phyloP scores from a whole-genome alignment of 2,113 vertebrate genomes.

The Petrocephalus zakoni region DNA sequence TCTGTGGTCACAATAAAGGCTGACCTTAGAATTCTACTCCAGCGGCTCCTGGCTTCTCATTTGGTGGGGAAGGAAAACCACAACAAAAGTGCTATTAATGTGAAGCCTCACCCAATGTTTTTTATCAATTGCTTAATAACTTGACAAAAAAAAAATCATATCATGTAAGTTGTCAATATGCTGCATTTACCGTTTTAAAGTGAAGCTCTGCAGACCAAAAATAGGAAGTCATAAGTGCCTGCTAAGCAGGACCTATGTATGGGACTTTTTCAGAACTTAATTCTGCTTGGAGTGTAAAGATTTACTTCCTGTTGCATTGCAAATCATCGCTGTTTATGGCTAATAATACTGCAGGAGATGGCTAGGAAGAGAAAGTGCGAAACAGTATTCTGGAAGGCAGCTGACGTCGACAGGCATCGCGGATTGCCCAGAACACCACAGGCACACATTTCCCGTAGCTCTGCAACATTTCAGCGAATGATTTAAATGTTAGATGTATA shows the following conservation, averaged over 20 bases:
- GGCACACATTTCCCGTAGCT: neutral
- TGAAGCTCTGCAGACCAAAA: neutral
- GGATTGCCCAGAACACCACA: neutral
- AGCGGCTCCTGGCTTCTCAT: no score
- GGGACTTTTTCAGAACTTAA: neutral
- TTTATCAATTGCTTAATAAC: neutral
- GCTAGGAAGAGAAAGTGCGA: neutral
- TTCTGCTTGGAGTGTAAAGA: neutral
- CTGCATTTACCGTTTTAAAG: neutral
- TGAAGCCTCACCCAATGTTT: neutral
- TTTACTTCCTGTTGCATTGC: neutral
- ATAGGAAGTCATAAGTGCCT: neutral
- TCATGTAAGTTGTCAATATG: neutral
- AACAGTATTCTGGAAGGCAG: neutral
- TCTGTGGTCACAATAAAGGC: no score
- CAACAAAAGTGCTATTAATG: neutral
- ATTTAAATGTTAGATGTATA: neutral
- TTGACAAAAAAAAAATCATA: neutral
- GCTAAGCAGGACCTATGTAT: neutral
- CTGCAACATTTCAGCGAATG: neutral
- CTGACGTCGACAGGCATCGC: neutral
- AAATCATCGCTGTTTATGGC: neutral
- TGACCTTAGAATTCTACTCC: no score
- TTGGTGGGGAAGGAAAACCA: no score
- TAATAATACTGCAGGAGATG: neutral